Base-by-base conservation (phyloP, 2,113 vertebrate genomes). In the Sphaerodactylus townsendi region DNA sequence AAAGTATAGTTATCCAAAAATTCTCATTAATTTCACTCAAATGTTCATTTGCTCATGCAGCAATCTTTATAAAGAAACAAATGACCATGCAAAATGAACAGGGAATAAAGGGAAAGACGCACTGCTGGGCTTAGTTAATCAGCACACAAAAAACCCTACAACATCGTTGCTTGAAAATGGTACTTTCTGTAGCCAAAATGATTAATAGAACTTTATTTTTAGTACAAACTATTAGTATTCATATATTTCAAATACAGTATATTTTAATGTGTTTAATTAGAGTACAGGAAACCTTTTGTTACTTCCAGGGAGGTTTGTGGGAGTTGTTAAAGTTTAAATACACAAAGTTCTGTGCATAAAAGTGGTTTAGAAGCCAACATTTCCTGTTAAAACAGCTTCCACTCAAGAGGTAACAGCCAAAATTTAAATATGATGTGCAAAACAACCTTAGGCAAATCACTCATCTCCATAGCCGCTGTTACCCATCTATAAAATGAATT, bases 181-280 rank as follows among this genome's bases (percentile, higher is more conserved):
- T 64, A 64, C 53, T 79, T 72, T 79, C 64, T 28, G n/a, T 64
- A 72, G 66, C 39, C n/a, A 46, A 37, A 78, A 62, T 50, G 50
- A 79, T 85, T 62, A 85, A 85, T 72, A 33, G 23, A 13, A 19
- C 25, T 77, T 53, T 78, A 28, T 37, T 84, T 64, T 79, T 33
- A 30, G 7, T 35, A 21, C n/a, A 72, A 79, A 79, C 53, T 5
- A 46, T 77, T 10, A 62, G 66, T 3, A 28, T 84, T 35, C 48
- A 64, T 85, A 46, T 25, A 62, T 79, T 79, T 64, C 53, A 71
- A 78, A 64, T 28, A 37, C 66, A 72, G 64, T 56, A 64, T n/a
- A 33, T 48, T 46, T 84, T 37, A 78, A 71, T 46, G 14, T 48
- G 35, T 71, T 79, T 64, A 17, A 35, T 37, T 5, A 48, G 46